Percentiles rank a stretch among this genome's conserved stretches.
Evolutionary conservation across 2,888 invertebrate genomes (phyloP).

Genomic region (Apotomis capreana): DNA sequence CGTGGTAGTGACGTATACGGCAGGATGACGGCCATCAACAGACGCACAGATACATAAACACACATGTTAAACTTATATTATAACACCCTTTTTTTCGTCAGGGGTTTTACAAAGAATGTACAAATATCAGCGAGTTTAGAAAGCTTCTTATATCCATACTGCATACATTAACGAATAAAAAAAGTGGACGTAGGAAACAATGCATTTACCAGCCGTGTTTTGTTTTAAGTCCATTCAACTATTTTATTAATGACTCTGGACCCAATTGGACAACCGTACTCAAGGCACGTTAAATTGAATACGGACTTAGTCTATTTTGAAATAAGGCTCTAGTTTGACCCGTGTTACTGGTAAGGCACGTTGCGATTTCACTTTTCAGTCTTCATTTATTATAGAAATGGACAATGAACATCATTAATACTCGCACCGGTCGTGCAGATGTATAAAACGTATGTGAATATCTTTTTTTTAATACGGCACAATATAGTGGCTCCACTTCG

Average conservation of each 20-base stretch:
- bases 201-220: constrained; percentile 41
- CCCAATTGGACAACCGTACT: constrained; percentile 47
- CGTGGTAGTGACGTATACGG: no score
- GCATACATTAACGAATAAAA: constrained; percentile 55
- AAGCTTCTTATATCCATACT: background rate
- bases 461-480: no score
- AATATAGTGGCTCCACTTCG: no score
- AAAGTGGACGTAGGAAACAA: constrained; percentile 51
- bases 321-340: background rate
- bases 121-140: background rate
- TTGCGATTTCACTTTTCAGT: constrained; percentile 33
- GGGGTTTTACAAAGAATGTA: no score
- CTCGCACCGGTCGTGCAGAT: constrained; percentile 1
- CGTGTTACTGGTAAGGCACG: constrained; percentile 6
- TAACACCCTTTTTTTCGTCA: no score
- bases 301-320: background rate
- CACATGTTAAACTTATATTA: no score
- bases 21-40: no score
- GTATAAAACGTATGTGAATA: no score
- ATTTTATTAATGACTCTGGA: constrained; percentile 61
- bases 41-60: no score
- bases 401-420: constrained; percentile 38
- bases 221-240: constrained; percentile 54
- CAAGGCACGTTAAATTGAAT: background rate
- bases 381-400: constrained; percentile 33